phyloP scores from a whole-genome alignment of 2,113 vertebrate species.

The Hemibagrus wyckioides region DNA sequence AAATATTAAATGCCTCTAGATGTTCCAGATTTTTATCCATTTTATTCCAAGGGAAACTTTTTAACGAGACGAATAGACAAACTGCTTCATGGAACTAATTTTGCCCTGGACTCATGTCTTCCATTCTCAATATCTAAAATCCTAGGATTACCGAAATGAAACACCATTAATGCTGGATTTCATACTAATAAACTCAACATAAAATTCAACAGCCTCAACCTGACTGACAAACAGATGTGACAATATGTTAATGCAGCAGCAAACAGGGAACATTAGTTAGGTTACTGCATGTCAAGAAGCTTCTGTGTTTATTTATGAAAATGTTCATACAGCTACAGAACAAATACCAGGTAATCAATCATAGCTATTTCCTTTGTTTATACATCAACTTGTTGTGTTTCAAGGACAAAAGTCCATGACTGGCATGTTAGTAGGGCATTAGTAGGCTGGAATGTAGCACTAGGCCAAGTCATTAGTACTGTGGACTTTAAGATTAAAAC shows the following conservation, averaged over 20 bases:
- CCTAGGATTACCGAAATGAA: neutral
- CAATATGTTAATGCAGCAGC: neutral
- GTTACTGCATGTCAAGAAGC: neutral
- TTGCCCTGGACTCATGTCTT: neutral
- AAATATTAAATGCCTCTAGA: neutral
- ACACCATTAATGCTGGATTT: neutral
- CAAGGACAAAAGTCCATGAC: neutral
- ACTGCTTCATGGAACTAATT: neutral
- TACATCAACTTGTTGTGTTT: neutral
- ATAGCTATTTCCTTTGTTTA: slow-evolving; percentile 6
- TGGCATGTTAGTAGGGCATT: neutral
- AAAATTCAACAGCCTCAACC: neutral
- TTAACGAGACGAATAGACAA: neutral
- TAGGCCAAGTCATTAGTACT: neutral
- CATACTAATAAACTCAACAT: neutral
- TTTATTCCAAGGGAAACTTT: neutral
- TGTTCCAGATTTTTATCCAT: neutral
- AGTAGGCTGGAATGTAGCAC: neutral
- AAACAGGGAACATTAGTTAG: neutral
- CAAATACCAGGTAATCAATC: slow-evolving; percentile 5
- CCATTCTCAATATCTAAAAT: no score
- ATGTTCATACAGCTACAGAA: neutral
- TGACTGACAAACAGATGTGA: neutral
- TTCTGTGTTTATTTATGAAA: neutral
- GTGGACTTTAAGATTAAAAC: neutral